Evolutionary conservation across 2,113 vertebrate species (phyloP), one percentile per base, ranked within the genome.

Genomic region (Tupaia tana): DNA sequence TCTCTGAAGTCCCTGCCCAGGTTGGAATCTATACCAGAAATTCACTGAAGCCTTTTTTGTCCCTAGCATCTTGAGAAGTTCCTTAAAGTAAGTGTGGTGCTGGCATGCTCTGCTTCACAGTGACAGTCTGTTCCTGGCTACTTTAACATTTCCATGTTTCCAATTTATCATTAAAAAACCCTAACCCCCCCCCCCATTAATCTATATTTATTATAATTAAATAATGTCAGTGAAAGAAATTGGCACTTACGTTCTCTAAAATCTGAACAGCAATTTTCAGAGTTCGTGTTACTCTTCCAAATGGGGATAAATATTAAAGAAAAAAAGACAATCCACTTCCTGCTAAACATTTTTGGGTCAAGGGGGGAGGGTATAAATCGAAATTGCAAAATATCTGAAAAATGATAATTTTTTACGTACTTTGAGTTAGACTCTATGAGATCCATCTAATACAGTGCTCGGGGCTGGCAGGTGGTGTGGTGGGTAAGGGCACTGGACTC

Each of bases 191-290:
- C 20, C 9, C 15, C 69, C 61, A n/a, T 9, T 80, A 80, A 70
- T 34, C 61, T 73, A 54, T 5, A 58, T 61, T 19, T 95, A 73
- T 89, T 43, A 89, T 64, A 95, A 89, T 43, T 6, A 79, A 63
- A 27, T 75, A 82, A 92, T 9, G 3, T 79, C 58, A 81, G 20
- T 71, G 63, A 71, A 22, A 86, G 24, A 86, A 79, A 93, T 8
- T 93, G 15, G 24, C 11, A 82, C 79, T 86, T 70, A 54, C 10
- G 24, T 75, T 77, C 11, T 70, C 70, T 90, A 86, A 81, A 75
- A 56, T 9, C 54, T 86, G 61, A 81, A 86, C 7, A 79, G 64
- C 54, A 86, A 90, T 86, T 95, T 90, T 89, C 22, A 64, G 89
- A 71, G n/a, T 58, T 79, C 71, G 29, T 84, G 20, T 70, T 52